Base-by-base conservation (phyloP, 2,888 invertebrate species). In the Megalurothrips usitatus region DNA sequence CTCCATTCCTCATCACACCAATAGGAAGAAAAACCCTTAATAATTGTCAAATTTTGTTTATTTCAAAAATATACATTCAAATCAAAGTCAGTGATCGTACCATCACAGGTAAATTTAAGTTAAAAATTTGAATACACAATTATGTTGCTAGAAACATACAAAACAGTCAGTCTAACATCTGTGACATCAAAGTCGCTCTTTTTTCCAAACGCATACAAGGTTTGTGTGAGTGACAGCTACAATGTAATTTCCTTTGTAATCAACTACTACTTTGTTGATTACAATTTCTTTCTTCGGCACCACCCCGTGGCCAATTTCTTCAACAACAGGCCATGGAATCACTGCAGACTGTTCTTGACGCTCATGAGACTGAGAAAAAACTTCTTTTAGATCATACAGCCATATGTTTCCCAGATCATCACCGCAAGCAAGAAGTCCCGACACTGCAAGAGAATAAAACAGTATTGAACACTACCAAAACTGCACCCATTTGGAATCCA, bases 151-250 rank as follows among this genome's bases (percentile, higher is more conserved):
- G 17, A 4, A 58, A 0, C 6, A n/a, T n/a, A 58, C n/a, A 19
- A 4, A 58, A 58, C 58, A 12, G 17, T 17, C 23, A 68, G 23
- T 68, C 10, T 8, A 11, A 75, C 23, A 75, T 8, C 12, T 26
- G 12, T 23, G 9, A 11, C 2, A 10, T 23, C 9, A 75, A 12
- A 11, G 23, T 26, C 23, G 9, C 9, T 75, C 68, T 75, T 83
- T 82, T 78, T 84, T 83, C 85, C 86, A 87, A 12, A 87, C 83
- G 82, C 86, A 87, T n/a, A 87, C 86, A 84, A 86, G 85, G 81
- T 87, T 87, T 80, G 86, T 87, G 80, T 85, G 85, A 0, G 87
- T 87, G 23, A 86, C 86, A 8, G 86, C 85, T 4, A 86, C 86
- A 49, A 87, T 82, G 82, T 85, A 84, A n/a, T 83, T 82, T 1